A percentile compares a stretch with the other conserved stretches of the same genome.
These are phyloP conservation scores for Anas platyrhynchos DNA, from an alignment of 2,113 vertebrate genomes.

Conservation along the genomic window DNA sequence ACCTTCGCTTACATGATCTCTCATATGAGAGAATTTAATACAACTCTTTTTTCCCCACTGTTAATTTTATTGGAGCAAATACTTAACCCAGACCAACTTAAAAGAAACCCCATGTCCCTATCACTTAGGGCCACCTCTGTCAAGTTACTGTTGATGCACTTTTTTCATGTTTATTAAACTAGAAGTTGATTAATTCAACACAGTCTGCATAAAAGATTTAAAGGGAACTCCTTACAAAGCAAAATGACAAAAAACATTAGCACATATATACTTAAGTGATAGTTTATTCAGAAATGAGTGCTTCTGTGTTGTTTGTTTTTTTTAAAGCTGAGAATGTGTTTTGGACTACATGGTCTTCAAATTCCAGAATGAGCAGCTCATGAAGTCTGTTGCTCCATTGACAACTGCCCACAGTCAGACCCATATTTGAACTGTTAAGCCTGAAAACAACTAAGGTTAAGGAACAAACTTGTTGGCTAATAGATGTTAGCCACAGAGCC, in stretches of 20 bases:
- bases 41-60: background rate
- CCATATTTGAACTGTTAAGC: background rate
- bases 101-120: background rate
- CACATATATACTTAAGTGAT: background rate
- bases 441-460: background rate
- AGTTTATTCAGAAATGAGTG: background rate
- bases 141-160: background rate
- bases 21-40: background rate
- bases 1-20: background rate
- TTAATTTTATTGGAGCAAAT: background rate
- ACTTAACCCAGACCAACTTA: background rate
- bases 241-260: background rate
- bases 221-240: background rate
- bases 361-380: background rate
- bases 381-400: background rate
- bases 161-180: background rate
- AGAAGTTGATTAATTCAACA: background rate
- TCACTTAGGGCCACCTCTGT: background rate
- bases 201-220: background rate
- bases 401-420: background rate
- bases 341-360: background rate
- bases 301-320: no score
- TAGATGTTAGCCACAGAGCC: background rate
- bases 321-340: background rate
- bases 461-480: background rate